Base-by-base conservation (phyloP, 2,113 vertebrate genomes). In the Phrynosoma blainvillii region DNA sequence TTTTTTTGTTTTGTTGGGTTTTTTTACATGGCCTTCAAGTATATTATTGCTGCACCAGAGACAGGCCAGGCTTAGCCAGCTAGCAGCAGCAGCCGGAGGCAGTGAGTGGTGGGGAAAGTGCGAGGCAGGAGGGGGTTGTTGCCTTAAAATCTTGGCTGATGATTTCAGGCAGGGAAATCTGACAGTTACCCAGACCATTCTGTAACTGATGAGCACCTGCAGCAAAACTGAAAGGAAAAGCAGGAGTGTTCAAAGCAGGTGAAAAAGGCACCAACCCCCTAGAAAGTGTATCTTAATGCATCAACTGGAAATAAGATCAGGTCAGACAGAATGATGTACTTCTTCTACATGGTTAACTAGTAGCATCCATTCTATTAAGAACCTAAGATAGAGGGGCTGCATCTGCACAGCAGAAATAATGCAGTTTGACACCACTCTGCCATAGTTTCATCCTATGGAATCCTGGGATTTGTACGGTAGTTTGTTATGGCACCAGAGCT, bases 111-210 rank as follows among this genome's bases (percentile, higher is more conserved):
- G n/a, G 65, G 62, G 62, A 62, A 27, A 59, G 81, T 11, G 36
- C 25, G 21, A 21, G 32, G 23, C 27, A 52, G 30, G 23, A 47
- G 75, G 27, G 32, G 62, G 92, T 93, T 93, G 89, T 92, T 87
- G 94, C 95, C 91, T 92, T 92, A 95, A 82, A 94, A 93, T 92
- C 88, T 66, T 93, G 94, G 93, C 87, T 30, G 20, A 65, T 96
- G 96, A 97, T 94, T 96, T 96, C 96, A 90, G 42, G 92, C n/a
- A 80, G 88, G 93, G 91, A 94, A 96, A 96, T 90, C 95, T 89
- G 88, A 78, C 27, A 96, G 91, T 93, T 88, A 89, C 88, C 78
- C 11, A 86, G 89, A 90, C 89, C 79, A 94, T 11, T 92, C 90
- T 89, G 56, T 90, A 93, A 94, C 93, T 83, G 92, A 94, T 78